Conservation (phyloP, 2,797 vertebrate genomes). For the Enteromius trimaculatus region DNA sequence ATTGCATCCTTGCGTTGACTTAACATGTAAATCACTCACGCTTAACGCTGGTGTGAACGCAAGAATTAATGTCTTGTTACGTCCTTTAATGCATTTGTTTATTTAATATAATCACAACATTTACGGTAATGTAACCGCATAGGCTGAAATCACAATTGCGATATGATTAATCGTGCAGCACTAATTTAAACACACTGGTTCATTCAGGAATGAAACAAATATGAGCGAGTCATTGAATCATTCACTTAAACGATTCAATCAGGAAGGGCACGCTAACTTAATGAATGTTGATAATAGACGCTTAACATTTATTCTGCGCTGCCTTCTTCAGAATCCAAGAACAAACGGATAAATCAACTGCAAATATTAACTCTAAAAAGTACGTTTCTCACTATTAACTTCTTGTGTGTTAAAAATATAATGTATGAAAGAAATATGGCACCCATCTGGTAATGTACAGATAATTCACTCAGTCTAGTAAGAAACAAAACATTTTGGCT, state of each 20-base stretch:
- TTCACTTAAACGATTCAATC: neutral
- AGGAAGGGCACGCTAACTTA: neutral
- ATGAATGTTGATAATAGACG: neutral
- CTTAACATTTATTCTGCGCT: neutral
- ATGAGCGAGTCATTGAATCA: neutral
- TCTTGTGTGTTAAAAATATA: neutral
- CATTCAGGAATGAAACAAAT: neutral
- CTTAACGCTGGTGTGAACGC: too few relatives aligned
- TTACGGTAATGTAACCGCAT: too few relatives aligned
- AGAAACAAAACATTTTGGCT: neutral
- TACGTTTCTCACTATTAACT: neutral
- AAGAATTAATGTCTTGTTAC: too few relatives aligned
- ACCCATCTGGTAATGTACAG: neutral
- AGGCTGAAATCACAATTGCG: too few relatives aligned
- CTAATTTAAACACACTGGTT: neutral
- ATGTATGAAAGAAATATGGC: neutral
- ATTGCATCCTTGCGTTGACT: too few relatives aligned
- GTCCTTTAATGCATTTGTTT: too few relatives aligned
- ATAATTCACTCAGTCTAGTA: neutral
- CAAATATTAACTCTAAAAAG: neutral
- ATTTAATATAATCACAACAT: too few relatives aligned
- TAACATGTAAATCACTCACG: too few relatives aligned
- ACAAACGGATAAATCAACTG: neutral
- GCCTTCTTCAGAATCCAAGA: neutral
- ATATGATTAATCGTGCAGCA: too few relatives aligned